phyloP scores from a whole-genome alignment of 2,797 vertebrate species.

The Dromococcyx pavoninus region DNA sequence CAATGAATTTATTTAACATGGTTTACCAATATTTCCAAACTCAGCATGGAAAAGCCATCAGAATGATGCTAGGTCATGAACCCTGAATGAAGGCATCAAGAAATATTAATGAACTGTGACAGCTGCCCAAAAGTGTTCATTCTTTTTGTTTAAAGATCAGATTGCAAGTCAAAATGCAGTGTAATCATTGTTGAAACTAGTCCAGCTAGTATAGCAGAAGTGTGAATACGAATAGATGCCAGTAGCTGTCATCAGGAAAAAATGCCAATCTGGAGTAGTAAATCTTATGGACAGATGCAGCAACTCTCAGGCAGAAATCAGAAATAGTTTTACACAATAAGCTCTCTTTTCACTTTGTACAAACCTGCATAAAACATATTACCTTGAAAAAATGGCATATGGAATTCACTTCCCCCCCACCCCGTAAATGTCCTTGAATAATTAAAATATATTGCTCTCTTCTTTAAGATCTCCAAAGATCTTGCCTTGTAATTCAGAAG shows the following conservation, averaged over 20 bases:
- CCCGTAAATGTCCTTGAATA: background rate
- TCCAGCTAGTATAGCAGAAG: slow-evolving; percentile 75
- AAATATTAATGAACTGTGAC: slow-evolving; percentile 85
- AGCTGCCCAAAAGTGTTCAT: slow-evolving; percentile 84
- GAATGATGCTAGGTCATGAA: slow-evolving; percentile 65
- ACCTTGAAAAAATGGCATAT: background rate
- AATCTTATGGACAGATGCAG: slow-evolving; percentile 24
- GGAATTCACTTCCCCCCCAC: background rate
- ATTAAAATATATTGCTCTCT: background rate
- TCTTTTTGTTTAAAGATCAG: slow-evolving; percentile 84
- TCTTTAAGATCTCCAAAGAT: background rate
- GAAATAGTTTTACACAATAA: background rate
- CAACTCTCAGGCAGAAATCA: background rate
- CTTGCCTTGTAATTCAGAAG: background rate
- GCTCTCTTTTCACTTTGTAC: background rate
- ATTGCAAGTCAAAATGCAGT: slow-evolving; percentile 79
- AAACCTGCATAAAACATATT: background rate
- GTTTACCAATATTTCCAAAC: slow-evolving; percentile 70
- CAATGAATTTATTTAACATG: slow-evolving; percentile 56
- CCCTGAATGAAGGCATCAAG: slow-evolving; percentile 84
- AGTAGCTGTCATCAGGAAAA: slow-evolving; percentile 56
- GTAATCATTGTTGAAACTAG: slow-evolving; percentile 87
- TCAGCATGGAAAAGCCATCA: slow-evolving; percentile 66
- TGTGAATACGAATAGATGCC: slow-evolving; percentile 74
- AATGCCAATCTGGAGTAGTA: slow-evolving; percentile 58